These are phyloP conservation scores for Caranx melampygus DNA, from an alignment of 2,113 vertebrate genomes.

Conservation along the genomic window DNA sequence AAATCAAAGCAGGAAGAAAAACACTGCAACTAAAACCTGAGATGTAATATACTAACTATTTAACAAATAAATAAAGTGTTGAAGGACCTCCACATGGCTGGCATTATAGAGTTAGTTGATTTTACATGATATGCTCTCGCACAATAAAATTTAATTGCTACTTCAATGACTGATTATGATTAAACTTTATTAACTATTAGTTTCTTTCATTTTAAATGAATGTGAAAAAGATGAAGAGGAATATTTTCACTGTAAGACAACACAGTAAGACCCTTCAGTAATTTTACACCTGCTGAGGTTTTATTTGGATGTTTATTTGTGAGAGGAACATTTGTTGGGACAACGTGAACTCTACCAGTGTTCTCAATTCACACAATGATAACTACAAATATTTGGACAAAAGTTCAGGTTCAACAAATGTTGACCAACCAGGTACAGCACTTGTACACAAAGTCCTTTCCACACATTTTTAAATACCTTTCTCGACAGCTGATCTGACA, in stretches of 20 bases:
- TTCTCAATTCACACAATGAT: conserved; percentile 9
- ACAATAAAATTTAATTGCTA: not conserved
- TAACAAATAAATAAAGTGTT: not conserved
- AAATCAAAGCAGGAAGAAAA: conserved; percentile 45
- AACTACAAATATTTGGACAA: conserved; percentile 3
- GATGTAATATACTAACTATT: not conserved
- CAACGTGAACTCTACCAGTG: not conserved
- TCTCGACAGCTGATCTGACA: not conserved
- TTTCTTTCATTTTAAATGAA: not conserved
- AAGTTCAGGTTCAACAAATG: conserved; percentile 1
- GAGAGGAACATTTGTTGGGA: not conserved
- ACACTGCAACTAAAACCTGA: conserved; percentile 21
- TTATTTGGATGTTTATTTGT: not conserved
- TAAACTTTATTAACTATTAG: not conserved
- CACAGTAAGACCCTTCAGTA: not conserved
- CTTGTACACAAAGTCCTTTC: not conserved
- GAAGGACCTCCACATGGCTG: not conserved
- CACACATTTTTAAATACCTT: not conserved
- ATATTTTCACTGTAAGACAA: not conserved
- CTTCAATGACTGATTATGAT: not conserved
- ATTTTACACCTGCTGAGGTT: not conserved
- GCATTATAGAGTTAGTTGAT: not conserved
- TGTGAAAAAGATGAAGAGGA: not conserved
- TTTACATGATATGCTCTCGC: not conserved
- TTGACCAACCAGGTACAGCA: conserved; percentile 5